Percentiles rank a stretch among this genome's conserved stretches.
Evolutionary conservation across 2,113 vertebrate species (phyloP).

Genomic region (Grammomys surdaster): DNA sequence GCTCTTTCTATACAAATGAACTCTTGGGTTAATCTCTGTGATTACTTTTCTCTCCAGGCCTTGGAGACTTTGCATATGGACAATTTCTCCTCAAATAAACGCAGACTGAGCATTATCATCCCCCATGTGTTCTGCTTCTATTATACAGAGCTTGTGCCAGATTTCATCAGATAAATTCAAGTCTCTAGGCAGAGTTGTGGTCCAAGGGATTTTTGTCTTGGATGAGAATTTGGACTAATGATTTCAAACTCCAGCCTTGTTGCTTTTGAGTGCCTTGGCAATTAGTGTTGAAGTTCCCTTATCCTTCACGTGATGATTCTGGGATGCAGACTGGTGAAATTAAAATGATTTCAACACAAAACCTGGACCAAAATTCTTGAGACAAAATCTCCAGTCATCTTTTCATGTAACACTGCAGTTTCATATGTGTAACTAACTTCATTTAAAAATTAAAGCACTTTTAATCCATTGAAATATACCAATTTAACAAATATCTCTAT

Average conservation of each 20-base stretch:
- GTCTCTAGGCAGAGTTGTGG: constrained; percentile 53
- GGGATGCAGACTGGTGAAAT: background rate
- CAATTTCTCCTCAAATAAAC: constrained; percentile 70
- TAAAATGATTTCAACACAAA: constrained; percentile 13
- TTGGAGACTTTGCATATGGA: constrained; percentile 74
- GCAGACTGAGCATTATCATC: constrained; percentile 56
- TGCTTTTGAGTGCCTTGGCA: constrained; percentile 5
- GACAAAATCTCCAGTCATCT: background rate
- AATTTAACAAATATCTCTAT: background rate
- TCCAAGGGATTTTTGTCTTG: constrained; percentile 57
- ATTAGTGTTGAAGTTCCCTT: background rate
- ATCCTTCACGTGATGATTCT: background rate
- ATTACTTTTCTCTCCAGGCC: constrained; percentile 60
- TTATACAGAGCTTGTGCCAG: constrained; percentile 65
- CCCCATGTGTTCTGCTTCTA: constrained; percentile 49
- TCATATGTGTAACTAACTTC: background rate
- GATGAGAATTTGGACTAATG: constrained; percentile 44
- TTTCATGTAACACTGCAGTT: background rate
- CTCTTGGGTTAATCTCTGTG: constrained; percentile 73
- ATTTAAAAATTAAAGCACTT: background rate
- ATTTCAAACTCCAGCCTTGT: constrained; percentile 40
- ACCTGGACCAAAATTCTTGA: background rate
- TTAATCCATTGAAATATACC: background rate
- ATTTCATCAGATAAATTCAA: constrained; percentile 76
- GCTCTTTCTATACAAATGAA: constrained; percentile 59